Percentiles rank a stretch among this genome's conserved stretches.
These are phyloP conservation scores for Parthenolecanium corni DNA, from an alignment of 2,888 invertebrate genomes.

Conservation along the genomic window DNA sequence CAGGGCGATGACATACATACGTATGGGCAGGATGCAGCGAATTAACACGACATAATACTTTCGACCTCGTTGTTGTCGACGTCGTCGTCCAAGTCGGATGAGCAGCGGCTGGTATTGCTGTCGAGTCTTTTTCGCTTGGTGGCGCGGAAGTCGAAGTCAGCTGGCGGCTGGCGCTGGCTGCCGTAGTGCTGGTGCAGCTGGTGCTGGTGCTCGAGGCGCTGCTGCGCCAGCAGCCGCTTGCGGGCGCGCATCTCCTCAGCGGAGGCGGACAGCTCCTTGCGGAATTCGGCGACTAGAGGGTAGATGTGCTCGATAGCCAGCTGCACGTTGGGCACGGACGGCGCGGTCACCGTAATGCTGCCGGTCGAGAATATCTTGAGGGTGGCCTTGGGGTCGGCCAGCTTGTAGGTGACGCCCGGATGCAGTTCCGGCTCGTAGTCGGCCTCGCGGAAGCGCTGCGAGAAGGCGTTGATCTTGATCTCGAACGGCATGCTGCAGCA, in stretches of 20 bases:
- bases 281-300: constrained; percentile 84
- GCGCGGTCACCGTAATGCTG: constrained; percentile 92
- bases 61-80: constrained; percentile 2
- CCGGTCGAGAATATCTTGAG: constrained; percentile 96
- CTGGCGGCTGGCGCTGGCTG: not conserved
- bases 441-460: constrained; percentile 62
- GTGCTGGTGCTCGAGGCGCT: too few relatives aligned
- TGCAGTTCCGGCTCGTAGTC: constrained; percentile 96
- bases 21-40: not conserved
- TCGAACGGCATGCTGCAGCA: constrained; percentile 96
- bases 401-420: constrained; percentile 90
- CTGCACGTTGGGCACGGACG: constrained; percentile 77
- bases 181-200: too few relatives aligned
- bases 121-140: constrained; percentile 7
- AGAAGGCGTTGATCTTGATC: constrained; percentile 82
- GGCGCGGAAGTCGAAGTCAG: too few relatives aligned
- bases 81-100: constrained; percentile 13
- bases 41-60: constrained; percentile 5
- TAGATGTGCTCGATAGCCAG: constrained; percentile 86
- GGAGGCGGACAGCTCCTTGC: constrained; percentile 48
- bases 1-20: too few relatives aligned
- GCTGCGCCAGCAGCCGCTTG: too few relatives aligned
- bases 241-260: too few relatives aligned
- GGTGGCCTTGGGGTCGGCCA: constrained; percentile 82
- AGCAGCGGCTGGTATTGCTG: constrained; percentile 13